A percentile compares a stretch with the other conserved stretches of the same genome.
Conservation (phyloP, 2,797 vertebrate genomes). For the Hyperoplus lanceolatus region DNA sequence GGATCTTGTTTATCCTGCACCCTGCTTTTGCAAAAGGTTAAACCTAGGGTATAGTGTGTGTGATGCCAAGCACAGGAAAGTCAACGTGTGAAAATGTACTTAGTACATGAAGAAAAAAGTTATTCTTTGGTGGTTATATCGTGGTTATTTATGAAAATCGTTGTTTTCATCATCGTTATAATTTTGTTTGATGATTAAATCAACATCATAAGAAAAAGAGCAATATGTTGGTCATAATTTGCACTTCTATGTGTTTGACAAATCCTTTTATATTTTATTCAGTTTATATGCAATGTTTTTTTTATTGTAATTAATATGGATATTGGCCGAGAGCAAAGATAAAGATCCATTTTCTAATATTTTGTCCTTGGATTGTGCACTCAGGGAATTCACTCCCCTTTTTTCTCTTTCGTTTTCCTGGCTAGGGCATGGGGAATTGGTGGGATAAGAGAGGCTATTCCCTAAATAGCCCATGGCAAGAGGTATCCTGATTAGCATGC, state of each 20-base stretch:
- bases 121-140: not conserved
- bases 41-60: slow-evolving; percentile 24
- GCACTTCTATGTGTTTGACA: slow-evolving; percentile 66
- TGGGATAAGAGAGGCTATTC: slow-evolving; percentile 89
- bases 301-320: slow-evolving; percentile 86
- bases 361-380: slow-evolving; percentile 88
- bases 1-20: slow-evolving; percentile 57
- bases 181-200: slow-evolving; percentile 47
- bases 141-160: not conserved
- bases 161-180: slow-evolving; percentile 11
- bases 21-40: slow-evolving; percentile 66
- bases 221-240: slow-evolving; percentile 52
- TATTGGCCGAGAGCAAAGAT: slow-evolving; percentile 88
- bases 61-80: slow-evolving; percentile 21
- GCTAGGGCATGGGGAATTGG: slow-evolving; percentile 84
- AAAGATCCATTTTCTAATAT: slow-evolving; percentile 88
- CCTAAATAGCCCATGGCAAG: slow-evolving; percentile 90
- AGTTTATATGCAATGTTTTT: slow-evolving; percentile 69
- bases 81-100: slow-evolving; percentile 12
- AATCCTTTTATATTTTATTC: slow-evolving; percentile 81
- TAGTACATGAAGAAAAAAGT: not conserved
- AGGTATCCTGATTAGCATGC: slow-evolving; percentile 91
- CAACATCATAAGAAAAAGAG: slow-evolving; percentile 36
- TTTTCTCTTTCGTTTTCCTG: slow-evolving; percentile 79
- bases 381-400: slow-evolving; percentile 83